phyloP scores from a whole-genome alignment of 2,113 vertebrate genomes.

The Sinocyclocheilus grahami region DNA sequence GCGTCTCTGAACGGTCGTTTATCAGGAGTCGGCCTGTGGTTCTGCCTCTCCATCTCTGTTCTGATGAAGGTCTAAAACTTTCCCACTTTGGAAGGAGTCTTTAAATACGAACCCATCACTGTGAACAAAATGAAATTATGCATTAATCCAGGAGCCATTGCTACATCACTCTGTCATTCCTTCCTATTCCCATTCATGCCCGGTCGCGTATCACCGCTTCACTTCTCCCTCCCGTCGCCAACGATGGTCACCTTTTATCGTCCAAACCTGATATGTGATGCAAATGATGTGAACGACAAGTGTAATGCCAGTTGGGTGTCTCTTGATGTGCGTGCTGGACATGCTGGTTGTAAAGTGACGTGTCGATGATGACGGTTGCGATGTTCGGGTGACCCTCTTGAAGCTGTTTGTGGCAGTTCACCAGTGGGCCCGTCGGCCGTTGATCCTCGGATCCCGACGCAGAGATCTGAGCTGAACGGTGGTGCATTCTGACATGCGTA shows the following conservation, averaged over 20 bases:
- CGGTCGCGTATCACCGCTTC: conserved; percentile 33
- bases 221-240: conserved; percentile 50
- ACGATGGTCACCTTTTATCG: conserved; percentile 55
- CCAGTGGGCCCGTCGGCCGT: conserved; percentile 48
- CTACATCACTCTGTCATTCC: conserved; percentile 70
- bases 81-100: conserved; percentile 68
- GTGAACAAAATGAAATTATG: conserved; percentile 80
- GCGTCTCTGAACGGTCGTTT: conserved; percentile 61
- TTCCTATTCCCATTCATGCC: conserved; percentile 54
- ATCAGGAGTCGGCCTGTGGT: conserved; percentile 63
- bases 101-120: conserved; percentile 84
- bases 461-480: conserved; percentile 62
- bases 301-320: neutral
- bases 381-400: conserved; percentile 63
- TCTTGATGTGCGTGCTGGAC: conserved; percentile 52
- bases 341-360: conserved; percentile 36
- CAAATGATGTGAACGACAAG: conserved; percentile 52
- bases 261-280: conserved; percentile 64
- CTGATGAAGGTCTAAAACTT: conserved; percentile 74
- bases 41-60: conserved; percentile 70
- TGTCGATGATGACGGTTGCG: too few relatives aligned
- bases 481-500: conserved; percentile 48
- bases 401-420: conserved; percentile 54
- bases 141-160: conserved; percentile 82
- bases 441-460: conserved; percentile 49